Base-by-base conservation (phyloP, 37 sponge, comb jelly and placozoan species). In the Oscarella lobularis region DNA sequence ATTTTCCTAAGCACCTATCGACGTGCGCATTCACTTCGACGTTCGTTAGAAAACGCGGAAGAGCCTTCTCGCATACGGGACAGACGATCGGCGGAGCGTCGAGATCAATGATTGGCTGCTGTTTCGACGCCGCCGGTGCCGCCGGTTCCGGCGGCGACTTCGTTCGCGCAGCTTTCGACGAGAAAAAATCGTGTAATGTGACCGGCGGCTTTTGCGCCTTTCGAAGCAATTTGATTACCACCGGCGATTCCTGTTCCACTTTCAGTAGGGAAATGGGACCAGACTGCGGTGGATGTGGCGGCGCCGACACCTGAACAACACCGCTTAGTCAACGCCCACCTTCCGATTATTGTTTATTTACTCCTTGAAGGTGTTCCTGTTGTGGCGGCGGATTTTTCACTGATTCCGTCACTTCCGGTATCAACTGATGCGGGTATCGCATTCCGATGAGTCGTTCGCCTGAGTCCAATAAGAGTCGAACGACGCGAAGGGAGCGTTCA, bases 371-470 rank as follows among this genome's bases (percentile, higher is more conserved):
- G n/a, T n/a, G n/a, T n/a, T n/a, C n/a, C n/a, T n/a, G n/a, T n/a
- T n/a, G n/a, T n/a, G n/a, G n/a, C n/a, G n/a, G n/a, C n/a, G n/a
- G n/a, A n/a, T 76, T 38, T 1, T 1, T 20, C 67, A 76, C 36
- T 1, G 1, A 3, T 29, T 66, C 37, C 1, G 38, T 38, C 40
- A 77, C 81, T 2, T 40, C 33, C 27, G 31, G 4, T 35, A 85
- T 82, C 33, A 85, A 40, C 20, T 67, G 77, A 33, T 75, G 60
- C 34, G 82, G 77, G 41, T 85, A 85, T 14, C 85, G 76, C 34
- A 85, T 36, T 9, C 85, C 85, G 81, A 85, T 81, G 27, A 85
- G 30, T 40, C 82, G 67, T 67, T 74, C 71, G 3, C 85, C 85
- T 65, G 39, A 67, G 36, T 81, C 81, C 35, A 81, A 67, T 72